Conservation (phyloP, 2,888 invertebrate genomes). For the Unio pictorum region DNA sequence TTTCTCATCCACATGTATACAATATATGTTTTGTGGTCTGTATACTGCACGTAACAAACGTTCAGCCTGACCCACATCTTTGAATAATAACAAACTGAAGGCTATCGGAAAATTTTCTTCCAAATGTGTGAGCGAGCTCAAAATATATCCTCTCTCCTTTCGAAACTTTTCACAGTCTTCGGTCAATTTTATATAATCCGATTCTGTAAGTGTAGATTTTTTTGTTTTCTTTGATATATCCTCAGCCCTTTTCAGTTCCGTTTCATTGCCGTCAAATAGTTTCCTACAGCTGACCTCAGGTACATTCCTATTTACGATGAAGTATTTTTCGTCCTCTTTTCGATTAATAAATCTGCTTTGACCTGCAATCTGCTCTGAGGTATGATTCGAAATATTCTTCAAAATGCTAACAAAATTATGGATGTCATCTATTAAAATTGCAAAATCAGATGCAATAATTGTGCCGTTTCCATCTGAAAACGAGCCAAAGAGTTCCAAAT, state of each 20-base stretch:
- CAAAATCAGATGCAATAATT: no score
- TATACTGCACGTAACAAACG: constrained; percentile 62
- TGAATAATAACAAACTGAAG: constrained; percentile 59
- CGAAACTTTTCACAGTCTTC: constrained; percentile 35
- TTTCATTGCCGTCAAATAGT: constrained; percentile 36
- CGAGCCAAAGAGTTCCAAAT: no score
- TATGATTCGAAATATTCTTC: no score
- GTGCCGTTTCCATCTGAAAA: no score
- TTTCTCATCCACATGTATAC: constrained; percentile 66
- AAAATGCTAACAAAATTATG: no score
- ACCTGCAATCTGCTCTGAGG: no score
- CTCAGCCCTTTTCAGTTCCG: constrained; percentile 38
- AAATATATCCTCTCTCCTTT: constrained; percentile 30
- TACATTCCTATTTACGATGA: constrained; percentile 6
- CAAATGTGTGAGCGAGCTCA: constrained; percentile 37
- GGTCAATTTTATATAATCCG: constrained; percentile 18
- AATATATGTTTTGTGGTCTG: constrained; percentile 66
- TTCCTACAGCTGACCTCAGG: constrained; percentile 36
- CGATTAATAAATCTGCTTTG: no score
- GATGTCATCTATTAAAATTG: no score
- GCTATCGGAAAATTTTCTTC: constrained; percentile 60
- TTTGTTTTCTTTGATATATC: constrained; percentile 4
- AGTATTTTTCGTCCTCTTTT: constrained; percentile 5
- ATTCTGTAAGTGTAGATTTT: constrained; percentile 23
- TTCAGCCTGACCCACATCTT: constrained; percentile 60